Conservation (phyloP, 2,113 vertebrate species). For the western clawed frog (Xenopus tropicalis) region UCB_Xtro_10.0 CM004445.2:52249501-52250000, state of each 20-base stretch:
- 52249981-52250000: conserved; percentile 90
- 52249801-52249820: conserved; percentile 60
- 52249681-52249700: conserved; percentile 12
- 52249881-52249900: conserved; percentile 65
- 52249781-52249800: conserved; percentile 40
- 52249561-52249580: too few species aligned
- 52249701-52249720: conserved; percentile 49
- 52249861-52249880: conserved; percentile 61
- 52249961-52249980: conserved; percentile 96
- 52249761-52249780: conserved; percentile 57
- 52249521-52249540: too few species aligned
- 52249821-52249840: conserved; percentile 76
- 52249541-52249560: too few species aligned
- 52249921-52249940: conserved; percentile 83
- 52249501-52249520: too few species aligned
- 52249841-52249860: conserved; percentile 69
- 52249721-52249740: conserved; percentile 48
- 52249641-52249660: too few species aligned
- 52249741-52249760: conserved; percentile 47
- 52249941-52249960: conserved; percentile 89
- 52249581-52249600: too few species aligned
- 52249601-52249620: too few species aligned
- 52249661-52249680: neutral
- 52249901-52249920: conserved; percentile 77
- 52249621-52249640: too few species aligned